Percentiles rank a stretch among this genome's conserved stretches.
Conservation (phyloP, 2,888 invertebrate species). For the Gymnocheta viridis region DNA sequence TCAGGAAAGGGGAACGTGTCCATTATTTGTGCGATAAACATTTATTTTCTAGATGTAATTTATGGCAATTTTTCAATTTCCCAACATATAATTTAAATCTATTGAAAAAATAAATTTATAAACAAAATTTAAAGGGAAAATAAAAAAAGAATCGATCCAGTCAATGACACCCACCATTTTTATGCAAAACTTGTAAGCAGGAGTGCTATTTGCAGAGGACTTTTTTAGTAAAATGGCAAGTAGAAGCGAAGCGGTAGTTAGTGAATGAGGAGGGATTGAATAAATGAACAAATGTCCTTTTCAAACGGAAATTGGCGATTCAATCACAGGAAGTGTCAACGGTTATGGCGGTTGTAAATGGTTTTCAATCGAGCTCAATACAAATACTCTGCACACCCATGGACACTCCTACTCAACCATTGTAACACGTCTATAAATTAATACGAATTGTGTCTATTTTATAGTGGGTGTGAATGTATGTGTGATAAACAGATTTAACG, state of each 20-base stretch:
- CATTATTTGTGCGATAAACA: slow-evolving; percentile 47
- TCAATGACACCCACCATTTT: slow-evolving; percentile 59
- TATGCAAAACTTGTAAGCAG: slow-evolving; percentile 41
- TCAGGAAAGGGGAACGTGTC: slow-evolving; percentile 41
- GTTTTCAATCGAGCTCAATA: slow-evolving; percentile 65
- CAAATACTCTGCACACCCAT: slow-evolving; percentile 28
- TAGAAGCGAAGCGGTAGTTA: background rate
- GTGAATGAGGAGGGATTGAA: slow-evolving; percentile 54
- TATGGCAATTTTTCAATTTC: slow-evolving; percentile 70
- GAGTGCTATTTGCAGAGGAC: slow-evolving; percentile 7
- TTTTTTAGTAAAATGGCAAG: slow-evolving; percentile 16
- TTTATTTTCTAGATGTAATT: slow-evolving; percentile 65
- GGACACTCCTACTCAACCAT: background rate
- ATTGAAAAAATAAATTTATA: slow-evolving; percentile 55
- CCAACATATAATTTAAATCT: slow-evolving; percentile 66
- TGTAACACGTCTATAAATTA: slow-evolving; percentile 12
- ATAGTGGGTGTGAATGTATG: slow-evolving; percentile 57
- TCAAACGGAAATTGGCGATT: slow-evolving; percentile 71
- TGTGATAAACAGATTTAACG: slow-evolving; percentile 67
- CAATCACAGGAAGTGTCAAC: slow-evolving; percentile 72
- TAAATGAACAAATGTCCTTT: slow-evolving; percentile 70
- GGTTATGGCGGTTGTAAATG: slow-evolving; percentile 71
- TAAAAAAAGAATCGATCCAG: slow-evolving; percentile 40
- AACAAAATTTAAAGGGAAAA: slow-evolving; percentile 39
- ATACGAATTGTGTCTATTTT: slow-evolving; percentile 7